Base-by-base conservation (phyloP, 2,797 vertebrate genomes). In the Sciurus vulgaris region DNA sequence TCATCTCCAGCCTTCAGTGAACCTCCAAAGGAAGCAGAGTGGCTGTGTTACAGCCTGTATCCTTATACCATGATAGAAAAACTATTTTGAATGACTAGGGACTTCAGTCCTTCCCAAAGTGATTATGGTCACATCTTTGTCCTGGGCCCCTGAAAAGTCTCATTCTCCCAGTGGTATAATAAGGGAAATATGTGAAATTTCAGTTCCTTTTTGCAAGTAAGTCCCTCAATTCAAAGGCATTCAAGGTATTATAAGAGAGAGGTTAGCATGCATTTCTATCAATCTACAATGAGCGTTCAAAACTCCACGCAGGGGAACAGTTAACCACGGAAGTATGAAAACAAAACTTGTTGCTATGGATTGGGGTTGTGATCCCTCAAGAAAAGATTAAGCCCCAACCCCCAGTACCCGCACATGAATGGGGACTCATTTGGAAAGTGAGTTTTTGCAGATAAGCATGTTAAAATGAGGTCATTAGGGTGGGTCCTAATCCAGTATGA, bases 301-400 rank as follows among this genome's bases (percentile, higher is more conserved):
- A 30, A 4, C 73, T 79, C 70, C 38, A n/a, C 73, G 41, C 96
- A 96, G 86, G 86, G 67, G 56, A 67, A 92, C 30, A 30, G 28
- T 91, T 88, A 95, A 93, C 44, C 74, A 74, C 77, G 38, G 47
- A 5, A 54, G 49, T 86, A 67, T 70, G 94, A 89, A 97, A 97
- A 96, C 86, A 94, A 91, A 93, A 94, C 69, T 81, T 72, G 24
- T 61, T 67, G 44, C 63, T 87, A 2, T 49, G 63, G 30, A 72
- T 20, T 59, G 12, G 73, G 41, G 54, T 38, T 44, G 28, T 70
- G 24, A 51, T 3, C 11, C 14, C 20, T 8, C 8, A 3, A 65
- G 67, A 59, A 35, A 89, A 44, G 12, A 4, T 14, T 30, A 67
- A 51, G 22, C 22, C 12, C n/a, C 84, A 38, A 49, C 15, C 14